Conservation (phyloP, 2,888 invertebrate genomes). For the Lasioglossum morio region DNA sequence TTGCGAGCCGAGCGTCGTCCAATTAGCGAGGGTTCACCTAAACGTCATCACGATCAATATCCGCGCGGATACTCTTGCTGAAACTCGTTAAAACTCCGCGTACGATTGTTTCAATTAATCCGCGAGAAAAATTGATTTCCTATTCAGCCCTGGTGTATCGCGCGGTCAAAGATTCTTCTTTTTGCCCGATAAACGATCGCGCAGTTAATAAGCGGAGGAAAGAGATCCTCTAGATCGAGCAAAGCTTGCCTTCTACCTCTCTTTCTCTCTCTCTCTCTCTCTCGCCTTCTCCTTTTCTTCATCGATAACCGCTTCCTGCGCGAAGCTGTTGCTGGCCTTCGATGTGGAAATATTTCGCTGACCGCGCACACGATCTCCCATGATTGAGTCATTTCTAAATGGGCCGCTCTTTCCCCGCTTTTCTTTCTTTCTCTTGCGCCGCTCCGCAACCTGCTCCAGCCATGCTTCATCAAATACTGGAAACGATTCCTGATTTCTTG, state of each 20-base stretch:
- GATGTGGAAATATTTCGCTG: slow-evolving; percentile 61
- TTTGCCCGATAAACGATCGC: slow-evolving; percentile 73
- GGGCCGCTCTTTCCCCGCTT: slow-evolving; percentile 41
- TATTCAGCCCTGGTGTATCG: not conserved
- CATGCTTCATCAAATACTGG: not conserved
- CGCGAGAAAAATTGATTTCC: not conserved
- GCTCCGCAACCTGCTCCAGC: not conserved
- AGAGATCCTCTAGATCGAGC: slow-evolving; percentile 26
- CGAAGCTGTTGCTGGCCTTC: slow-evolving; percentile 40
- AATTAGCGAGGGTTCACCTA: slow-evolving; percentile 51
- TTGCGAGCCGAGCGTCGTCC: slow-evolving; percentile 39
- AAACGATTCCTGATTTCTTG: slow-evolving; percentile 13
- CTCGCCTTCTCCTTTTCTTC: slow-evolving; percentile 23
- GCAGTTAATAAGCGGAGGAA: slow-evolving; percentile 48
- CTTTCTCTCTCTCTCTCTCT: no score
- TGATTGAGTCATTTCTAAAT: slow-evolving; percentile 68
- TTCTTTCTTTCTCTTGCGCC: slow-evolving; percentile 23
- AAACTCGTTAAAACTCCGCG: not conserved
- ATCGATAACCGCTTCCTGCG: slow-evolving; percentile 55
- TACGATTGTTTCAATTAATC: not conserved
- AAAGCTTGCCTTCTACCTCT: not conserved
- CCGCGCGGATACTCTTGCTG: not conserved
- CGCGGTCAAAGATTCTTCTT: slow-evolving; percentile 4
- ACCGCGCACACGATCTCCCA: slow-evolving; percentile 52
- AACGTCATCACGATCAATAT: slow-evolving; percentile 72